A percentile compares a stretch with the other conserved stretches of the same genome.
Evolutionary conservation across 1,140 invertebrate genomes (phyloP).

Genomic region (Listronotus oregonensis): DNA sequence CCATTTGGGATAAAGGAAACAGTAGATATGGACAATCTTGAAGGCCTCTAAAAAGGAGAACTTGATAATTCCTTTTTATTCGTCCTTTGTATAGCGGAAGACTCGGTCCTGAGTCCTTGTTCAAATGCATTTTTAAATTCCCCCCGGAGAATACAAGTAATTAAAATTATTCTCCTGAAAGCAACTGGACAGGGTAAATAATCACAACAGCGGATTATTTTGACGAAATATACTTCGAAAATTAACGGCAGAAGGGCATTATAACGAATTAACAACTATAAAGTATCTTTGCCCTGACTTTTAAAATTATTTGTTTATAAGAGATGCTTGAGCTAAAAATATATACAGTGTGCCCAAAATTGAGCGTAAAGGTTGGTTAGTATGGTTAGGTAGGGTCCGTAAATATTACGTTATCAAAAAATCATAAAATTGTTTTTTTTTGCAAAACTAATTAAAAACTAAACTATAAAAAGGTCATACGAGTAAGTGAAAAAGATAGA

Average conservation of each 20-base stretch:
- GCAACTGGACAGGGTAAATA: slow-evolving; percentile 51
- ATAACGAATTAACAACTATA: slow-evolving; percentile 13
- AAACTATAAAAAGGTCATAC: no score
- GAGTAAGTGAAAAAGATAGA: no score
- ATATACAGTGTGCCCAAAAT: no score
- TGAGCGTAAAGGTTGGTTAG: no score
- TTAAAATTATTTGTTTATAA: no score
- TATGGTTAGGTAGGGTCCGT: no score
- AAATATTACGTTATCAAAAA: no score
- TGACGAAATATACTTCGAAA: slow-evolving; percentile 24
- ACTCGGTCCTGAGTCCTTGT: slow-evolving; percentile 21
- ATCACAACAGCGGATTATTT: slow-evolving; percentile 47
- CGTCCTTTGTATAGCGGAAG: slow-evolving; percentile 24
- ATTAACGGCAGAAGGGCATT: slow-evolving; percentile 11
- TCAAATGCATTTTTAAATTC: slow-evolving; percentile 44
- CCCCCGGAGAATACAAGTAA: slow-evolving; percentile 49
- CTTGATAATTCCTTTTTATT: slow-evolving; percentile 37
- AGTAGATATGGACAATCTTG: slow-evolving; percentile 31
- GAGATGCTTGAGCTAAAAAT: no score
- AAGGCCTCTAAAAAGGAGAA: slow-evolving; percentile 27
- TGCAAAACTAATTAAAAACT: no score
- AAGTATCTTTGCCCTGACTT: no score
- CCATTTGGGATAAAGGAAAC: slow-evolving; percentile 30
- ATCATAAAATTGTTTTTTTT: no score
- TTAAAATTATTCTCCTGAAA: slow-evolving; percentile 52